These are phyloP conservation scores for Synergus laeviventris DNA, from an alignment of 2,888 invertebrate species.

Conservation along the genomic window DNA sequence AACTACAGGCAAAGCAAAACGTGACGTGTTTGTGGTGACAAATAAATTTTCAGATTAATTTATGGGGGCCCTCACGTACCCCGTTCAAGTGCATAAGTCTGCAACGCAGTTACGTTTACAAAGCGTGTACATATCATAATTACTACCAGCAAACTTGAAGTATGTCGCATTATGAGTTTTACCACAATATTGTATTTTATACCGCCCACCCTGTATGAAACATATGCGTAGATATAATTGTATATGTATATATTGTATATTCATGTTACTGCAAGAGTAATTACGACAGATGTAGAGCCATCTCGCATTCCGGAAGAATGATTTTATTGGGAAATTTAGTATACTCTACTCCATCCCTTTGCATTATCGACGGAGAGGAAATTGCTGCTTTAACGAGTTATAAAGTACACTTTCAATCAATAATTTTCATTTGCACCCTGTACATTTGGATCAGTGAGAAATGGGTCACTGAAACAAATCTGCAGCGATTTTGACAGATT, in stretches of 20 bases:
- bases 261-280: slow-evolving; percentile 48
- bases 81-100: slow-evolving; percentile 22
- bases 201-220: not conserved
- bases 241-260: slow-evolving; percentile 23
- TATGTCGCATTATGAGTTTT: slow-evolving; percentile 44
- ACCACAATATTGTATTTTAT: slow-evolving; percentile 45
- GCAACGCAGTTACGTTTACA: slow-evolving; percentile 41
- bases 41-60: slow-evolving; percentile 37
- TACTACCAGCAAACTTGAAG: slow-evolving; percentile 45
- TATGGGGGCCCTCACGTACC: slow-evolving; percentile 4
- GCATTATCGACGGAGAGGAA: slow-evolving; percentile 2
- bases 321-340: slow-evolving; percentile 37
- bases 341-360: not conserved
- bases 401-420: not conserved
- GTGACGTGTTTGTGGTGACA: slow-evolving; percentile 24
- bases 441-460: not conserved
- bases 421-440: not conserved
- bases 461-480: too few species aligned
- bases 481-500: too few species aligned
- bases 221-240: not conserved
- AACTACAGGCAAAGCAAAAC: slow-evolving; percentile 22
- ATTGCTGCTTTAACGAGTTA: not conserved
- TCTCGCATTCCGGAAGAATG: slow-evolving; percentile 37
- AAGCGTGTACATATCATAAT: slow-evolving; percentile 48
- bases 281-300: slow-evolving; percentile 48